phyloP scores from a whole-genome alignment of 2,888 invertebrate species.

The Phytoseiulus persimilis region DNA sequence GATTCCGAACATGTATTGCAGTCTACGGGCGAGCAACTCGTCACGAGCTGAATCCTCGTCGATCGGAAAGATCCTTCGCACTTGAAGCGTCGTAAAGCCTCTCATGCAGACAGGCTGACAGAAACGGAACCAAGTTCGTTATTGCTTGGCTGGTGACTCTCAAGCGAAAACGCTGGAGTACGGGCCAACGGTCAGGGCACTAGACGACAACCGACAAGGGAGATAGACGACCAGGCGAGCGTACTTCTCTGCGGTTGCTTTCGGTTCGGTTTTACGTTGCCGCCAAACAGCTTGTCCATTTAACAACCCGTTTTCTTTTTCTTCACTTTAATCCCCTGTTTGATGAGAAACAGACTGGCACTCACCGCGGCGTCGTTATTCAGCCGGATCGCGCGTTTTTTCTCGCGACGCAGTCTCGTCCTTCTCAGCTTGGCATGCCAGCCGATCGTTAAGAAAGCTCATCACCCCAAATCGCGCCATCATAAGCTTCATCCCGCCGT shows the following conservation, averaged over 20 bases:
- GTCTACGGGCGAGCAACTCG: neutral
- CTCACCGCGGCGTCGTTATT: neutral
- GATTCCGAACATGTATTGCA: no score
- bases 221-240: neutral
- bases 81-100: neutral
- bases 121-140: neutral
- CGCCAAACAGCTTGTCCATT: neutral
- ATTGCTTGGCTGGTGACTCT: neutral
- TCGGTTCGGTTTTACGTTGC: neutral
- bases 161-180: neutral
- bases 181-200: neutral
- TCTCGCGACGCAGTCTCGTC: neutral
- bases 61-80: neutral
- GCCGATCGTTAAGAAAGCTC: neutral
- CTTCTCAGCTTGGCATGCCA: neutral
- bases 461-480: neutral
- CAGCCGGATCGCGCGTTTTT: neutral
- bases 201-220: neutral
- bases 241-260: neutral
- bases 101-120: neutral
- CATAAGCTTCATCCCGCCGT: no score
- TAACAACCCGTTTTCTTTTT: conserved; percentile 1
- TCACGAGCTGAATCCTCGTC: neutral
- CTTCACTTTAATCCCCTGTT: neutral
- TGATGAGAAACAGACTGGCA: neutral